Percentiles rank a stretch among this genome's conserved stretches.
phyloP scores from a whole-genome alignment of 2,888 invertebrate genomes.

The Cephus spinipes region DNA sequence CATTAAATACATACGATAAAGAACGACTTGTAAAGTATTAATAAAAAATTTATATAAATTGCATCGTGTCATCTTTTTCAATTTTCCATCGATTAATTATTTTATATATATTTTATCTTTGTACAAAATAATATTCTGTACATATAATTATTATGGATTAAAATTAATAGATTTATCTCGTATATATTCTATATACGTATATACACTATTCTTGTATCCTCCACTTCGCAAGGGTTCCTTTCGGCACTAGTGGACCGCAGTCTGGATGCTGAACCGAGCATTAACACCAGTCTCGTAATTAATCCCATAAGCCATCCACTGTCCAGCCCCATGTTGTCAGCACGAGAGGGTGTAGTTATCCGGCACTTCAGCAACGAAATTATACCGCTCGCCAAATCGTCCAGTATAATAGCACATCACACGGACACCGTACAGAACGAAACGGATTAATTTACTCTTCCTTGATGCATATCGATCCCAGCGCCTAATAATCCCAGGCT shows the following conservation, averaged over 20 bases:
- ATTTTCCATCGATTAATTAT: neutral
- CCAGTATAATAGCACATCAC: neutral
- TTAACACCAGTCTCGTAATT: conserved; percentile 64
- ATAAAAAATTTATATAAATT: neutral
- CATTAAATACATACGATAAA: neutral
- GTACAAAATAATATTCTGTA: neutral
- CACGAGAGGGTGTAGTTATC: conserved; percentile 38
- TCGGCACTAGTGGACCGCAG: conserved; percentile 33
- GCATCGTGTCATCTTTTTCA: neutral
- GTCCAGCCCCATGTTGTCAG: conserved; percentile 46
- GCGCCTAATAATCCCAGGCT: neutral
- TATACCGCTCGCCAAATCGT: neutral
- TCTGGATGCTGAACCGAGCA: conserved; percentile 48
- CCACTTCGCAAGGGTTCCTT: conserved; percentile 42
- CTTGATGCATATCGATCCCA: neutral
- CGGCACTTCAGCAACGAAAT: neutral
- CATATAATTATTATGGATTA: neutral
- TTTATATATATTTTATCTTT: neutral
- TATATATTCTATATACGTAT: too few species aligned
- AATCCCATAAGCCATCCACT: conserved; percentile 61
- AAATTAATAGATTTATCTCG: too few species aligned
- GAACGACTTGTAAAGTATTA: neutral
- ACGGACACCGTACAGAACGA: neutral
- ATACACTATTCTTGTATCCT: too few species aligned
- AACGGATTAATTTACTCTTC: neutral